Evolutionary conservation across 2,113 vertebrate species (phyloP).

Genomic region (Brienomyrus longianalis): DNA sequence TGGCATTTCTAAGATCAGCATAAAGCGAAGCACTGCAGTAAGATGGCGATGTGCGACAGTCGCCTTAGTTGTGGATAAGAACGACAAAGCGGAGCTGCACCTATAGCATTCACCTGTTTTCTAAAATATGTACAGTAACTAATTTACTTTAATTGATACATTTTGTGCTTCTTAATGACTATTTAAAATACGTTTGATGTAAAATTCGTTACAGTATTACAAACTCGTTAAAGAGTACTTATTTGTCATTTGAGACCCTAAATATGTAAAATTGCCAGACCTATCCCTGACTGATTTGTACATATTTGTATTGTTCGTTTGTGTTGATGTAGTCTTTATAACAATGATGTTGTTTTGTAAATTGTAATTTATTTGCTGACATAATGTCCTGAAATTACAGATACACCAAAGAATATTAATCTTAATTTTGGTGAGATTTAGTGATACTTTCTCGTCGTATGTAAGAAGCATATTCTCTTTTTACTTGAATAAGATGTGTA

Average conservation of each 20-base stretch:
- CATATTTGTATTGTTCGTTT: slow-evolving; percentile 80
- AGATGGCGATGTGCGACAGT: not conserved
- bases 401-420: slow-evolving; percentile 96
- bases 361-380: slow-evolving; percentile 97
- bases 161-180: slow-evolving; percentile 68
- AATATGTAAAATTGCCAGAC: slow-evolving; percentile 68
- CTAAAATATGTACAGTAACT: slow-evolving; percentile 57
- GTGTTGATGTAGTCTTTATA: slow-evolving; percentile 81
- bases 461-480: slow-evolving; percentile 65
- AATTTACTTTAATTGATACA: slow-evolving; percentile 39
- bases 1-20: slow-evolving; percentile 22
- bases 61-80: slow-evolving; percentile 13
- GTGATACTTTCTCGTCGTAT: slow-evolving; percentile 75
- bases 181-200: slow-evolving; percentile 74
- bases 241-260: slow-evolving; percentile 83
- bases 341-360: slow-evolving; percentile 88
- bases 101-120: slow-evolving; percentile 45
- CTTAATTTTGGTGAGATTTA: slow-evolving; percentile 84
- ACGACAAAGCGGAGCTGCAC: slow-evolving; percentile 41
- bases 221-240: slow-evolving; percentile 79
- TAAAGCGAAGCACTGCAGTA: slow-evolving; percentile 15
- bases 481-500: slow-evolving; percentile 91
- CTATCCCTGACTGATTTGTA: slow-evolving; percentile 76
- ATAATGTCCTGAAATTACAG: slow-evolving; percentile 75
- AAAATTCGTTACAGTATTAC: slow-evolving; percentile 59